These are phyloP conservation scores for Dryocosmus kuriphilus DNA, from an alignment of 2,888 invertebrate genomes.

Conservation along the genomic window DNA sequence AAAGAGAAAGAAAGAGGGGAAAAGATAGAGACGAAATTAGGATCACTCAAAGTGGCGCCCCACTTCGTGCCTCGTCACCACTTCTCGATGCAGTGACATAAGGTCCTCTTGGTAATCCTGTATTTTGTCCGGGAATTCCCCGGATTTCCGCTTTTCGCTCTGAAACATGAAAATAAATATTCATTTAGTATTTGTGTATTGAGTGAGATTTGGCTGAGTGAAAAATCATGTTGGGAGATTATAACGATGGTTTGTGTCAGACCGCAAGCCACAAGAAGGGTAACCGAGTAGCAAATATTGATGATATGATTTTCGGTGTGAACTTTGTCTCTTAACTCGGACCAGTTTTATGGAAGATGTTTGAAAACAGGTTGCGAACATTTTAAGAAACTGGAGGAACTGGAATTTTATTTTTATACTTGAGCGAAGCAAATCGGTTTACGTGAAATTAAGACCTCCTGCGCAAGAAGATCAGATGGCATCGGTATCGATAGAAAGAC, in stretches of 20 bases:
- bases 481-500: conserved; percentile 47
- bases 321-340: not conserved
- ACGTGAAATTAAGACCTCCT: conserved; percentile 52
- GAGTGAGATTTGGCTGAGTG: not conserved
- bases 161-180: conserved; percentile 51
- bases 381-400: conserved; percentile 23
- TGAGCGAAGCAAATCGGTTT: conserved; percentile 46
- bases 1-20: conserved; percentile 44
- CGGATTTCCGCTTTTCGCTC: conserved; percentile 53
- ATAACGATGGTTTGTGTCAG: not conserved
- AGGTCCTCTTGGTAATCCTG: conserved; percentile 44
- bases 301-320: conserved; percentile 1
- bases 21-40: conserved; percentile 54
- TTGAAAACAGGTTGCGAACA: conserved; percentile 6
- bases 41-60: conserved; percentile 60
- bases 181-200: not conserved
- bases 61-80: conserved; percentile 61
- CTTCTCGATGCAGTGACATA: conserved; percentile 60
- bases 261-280: conserved; percentile 10
- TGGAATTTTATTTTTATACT: conserved; percentile 21
- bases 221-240: not conserved
- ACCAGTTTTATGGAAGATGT: conserved; percentile 12
- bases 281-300: conserved; percentile 20
- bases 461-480: conserved; percentile 53
- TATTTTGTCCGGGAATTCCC: conserved; percentile 49